Conservation (phyloP, 2,113 vertebrate genomes). For the Melanostigma gelatinosum region DNA sequence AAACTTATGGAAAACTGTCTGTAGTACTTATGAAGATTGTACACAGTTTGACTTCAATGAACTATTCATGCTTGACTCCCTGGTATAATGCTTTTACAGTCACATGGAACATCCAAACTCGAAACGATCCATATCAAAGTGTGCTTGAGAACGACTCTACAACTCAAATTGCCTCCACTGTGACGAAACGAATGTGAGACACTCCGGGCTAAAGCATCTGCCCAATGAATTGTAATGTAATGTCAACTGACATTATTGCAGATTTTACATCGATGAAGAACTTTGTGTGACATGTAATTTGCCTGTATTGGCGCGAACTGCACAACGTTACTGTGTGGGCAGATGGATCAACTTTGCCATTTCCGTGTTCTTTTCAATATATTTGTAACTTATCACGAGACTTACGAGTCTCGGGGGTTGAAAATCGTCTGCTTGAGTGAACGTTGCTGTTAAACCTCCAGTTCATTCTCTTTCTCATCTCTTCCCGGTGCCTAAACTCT, state of each 20-base stretch:
- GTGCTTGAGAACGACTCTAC: not conserved
- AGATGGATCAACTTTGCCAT: not conserved
- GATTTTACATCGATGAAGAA: not conserved
- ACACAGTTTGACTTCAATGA: not conserved
- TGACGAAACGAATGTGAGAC: not conserved
- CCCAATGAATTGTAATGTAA: not conserved
- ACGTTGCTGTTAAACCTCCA: constrained; percentile 6
- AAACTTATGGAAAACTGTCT: not conserved
- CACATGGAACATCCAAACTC: not conserved
- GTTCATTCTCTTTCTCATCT: constrained; percentile 28
- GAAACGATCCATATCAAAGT: not conserved
- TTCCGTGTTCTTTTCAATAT: not conserved
- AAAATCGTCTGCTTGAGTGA: constrained; percentile 29
- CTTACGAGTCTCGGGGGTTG: not conserved
- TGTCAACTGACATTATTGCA: not conserved
- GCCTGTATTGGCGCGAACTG: too few relatives aligned
- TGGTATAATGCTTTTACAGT: not conserved
- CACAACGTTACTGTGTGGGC: not conserved
- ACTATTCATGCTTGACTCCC: not conserved
- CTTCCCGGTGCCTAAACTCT: constrained; percentile 29
- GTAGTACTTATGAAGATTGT: not conserved
- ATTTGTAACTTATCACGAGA: not conserved
- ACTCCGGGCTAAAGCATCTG: not conserved
- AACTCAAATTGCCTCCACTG: not conserved
- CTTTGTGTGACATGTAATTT: not conserved